Percentiles rank a stretch among this genome's conserved stretches.
phyloP scores from a whole-genome alignment of 2,888 invertebrate genomes.

The Eledone cirrhosa region DNA sequence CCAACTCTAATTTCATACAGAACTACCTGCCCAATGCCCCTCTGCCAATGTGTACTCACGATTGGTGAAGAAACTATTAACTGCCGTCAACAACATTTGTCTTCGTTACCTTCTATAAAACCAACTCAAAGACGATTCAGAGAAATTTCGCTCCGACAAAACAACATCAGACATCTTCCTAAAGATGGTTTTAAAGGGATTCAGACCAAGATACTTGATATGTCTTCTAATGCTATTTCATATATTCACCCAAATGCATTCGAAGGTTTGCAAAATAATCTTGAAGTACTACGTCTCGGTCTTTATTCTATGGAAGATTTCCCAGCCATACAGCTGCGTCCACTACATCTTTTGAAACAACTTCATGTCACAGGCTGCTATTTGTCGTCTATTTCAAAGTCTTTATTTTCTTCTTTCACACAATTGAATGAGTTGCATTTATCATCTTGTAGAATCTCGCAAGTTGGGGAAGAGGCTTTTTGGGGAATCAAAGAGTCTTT shows the following conservation, averaged over 20 bases:
- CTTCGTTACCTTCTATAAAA: constrained; percentile 39
- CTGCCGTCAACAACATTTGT: constrained; percentile 39
- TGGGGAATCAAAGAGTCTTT: constrained; percentile 32
- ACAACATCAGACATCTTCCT: constrained; percentile 38
- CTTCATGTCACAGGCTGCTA: constrained; percentile 37
- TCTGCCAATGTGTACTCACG: constrained; percentile 38
- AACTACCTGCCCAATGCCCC: constrained; percentile 37
- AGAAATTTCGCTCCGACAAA: constrained; percentile 39
- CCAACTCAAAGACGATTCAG: constrained; percentile 38
- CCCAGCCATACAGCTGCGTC: constrained; percentile 34
- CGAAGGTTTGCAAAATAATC: constrained; percentile 36
- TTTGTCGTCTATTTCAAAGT: constrained; percentile 32
- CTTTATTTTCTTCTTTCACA: constrained; percentile 33
- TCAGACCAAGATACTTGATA: constrained; percentile 37
- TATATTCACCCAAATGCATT: constrained; percentile 38
- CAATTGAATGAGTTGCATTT: constrained; percentile 37
- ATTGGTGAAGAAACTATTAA: constrained; percentile 38
- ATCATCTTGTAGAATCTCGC: constrained; percentile 35
- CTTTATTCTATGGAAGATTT: constrained; percentile 36
- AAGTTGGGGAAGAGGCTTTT: constrained; percentile 36
- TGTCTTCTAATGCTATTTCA: constrained; percentile 40
- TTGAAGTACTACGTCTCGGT: constrained; percentile 37
- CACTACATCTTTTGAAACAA: constrained; percentile 31
- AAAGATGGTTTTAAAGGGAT: constrained; percentile 38
- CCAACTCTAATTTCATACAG: too few relatives aligned